phyloP scores from a whole-genome alignment of 2,113 vertebrate species.

The Cavia aperea region DNA sequence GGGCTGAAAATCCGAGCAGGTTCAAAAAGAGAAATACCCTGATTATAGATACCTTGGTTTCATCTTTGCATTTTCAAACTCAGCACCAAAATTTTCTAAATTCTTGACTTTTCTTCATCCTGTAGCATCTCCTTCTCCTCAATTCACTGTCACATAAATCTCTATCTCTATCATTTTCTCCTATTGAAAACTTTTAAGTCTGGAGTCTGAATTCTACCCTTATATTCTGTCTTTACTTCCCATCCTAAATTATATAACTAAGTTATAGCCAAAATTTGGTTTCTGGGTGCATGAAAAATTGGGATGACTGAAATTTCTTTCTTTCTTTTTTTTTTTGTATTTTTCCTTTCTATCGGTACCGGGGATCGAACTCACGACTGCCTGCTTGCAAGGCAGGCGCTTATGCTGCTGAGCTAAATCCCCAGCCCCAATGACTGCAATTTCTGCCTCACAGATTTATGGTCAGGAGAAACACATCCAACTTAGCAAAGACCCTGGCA shows the following conservation, averaged over 20 bases:
- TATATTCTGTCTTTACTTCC: not conserved
- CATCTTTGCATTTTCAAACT: not conserved
- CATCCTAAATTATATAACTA: not conserved
- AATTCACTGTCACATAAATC: not conserved
- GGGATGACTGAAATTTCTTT: not conserved
- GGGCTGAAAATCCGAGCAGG: constrained; percentile 19
- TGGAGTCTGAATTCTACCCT: not conserved
- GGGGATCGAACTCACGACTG: too few relatives aligned
- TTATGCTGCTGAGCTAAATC: too few relatives aligned
- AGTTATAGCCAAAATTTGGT: not conserved
- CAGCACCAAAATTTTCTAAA: not conserved
- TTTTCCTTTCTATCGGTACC: too few relatives aligned
- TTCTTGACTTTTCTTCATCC: not conserved
- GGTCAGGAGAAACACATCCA: not conserved
- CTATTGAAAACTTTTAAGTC: constrained; percentile 30
- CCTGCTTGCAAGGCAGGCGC: too few relatives aligned
- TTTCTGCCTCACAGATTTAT: not conserved
- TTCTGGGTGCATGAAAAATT: not conserved
- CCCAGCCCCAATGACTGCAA: not conserved
- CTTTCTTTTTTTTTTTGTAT: not conserved
- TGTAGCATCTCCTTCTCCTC: not conserved
- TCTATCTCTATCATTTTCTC: constrained; percentile 12
- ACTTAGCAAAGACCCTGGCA: not conserved
- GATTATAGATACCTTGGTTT: not conserved
- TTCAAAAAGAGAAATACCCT: constrained; percentile 6